Percentiles rank a stretch among this genome's conserved stretches.
phyloP scores from a whole-genome alignment of 2,113 vertebrate species.

The Canis aureus region DNA sequence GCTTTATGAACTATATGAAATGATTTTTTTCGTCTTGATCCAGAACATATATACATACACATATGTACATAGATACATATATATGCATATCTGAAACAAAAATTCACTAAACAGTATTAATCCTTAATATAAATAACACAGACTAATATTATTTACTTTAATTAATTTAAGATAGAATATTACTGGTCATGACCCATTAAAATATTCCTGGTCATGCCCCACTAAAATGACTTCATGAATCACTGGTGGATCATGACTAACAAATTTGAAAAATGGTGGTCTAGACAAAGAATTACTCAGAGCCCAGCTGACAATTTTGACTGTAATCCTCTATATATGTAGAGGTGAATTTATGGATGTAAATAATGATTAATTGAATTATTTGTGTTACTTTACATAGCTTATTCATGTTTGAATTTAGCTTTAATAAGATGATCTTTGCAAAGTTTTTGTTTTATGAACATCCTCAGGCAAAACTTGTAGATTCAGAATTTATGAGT shows the following conservation, averaged over 20 bases:
- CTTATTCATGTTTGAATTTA: slow-evolving; percentile 40
- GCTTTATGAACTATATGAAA: not conserved
- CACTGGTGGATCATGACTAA: not conserved
- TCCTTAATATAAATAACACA: not conserved
- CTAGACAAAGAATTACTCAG: not conserved
- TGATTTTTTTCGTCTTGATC: not conserved
- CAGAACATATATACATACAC: not conserved
- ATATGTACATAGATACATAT: not conserved
- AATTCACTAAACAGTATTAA: not conserved
- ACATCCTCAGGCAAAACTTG: slow-evolving; percentile 12
- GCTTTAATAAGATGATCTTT: not conserved
- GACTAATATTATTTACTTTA: not conserved
- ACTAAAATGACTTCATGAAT: slow-evolving; percentile 20
- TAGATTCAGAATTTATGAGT: slow-evolving; percentile 45
- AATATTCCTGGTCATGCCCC: not conserved
- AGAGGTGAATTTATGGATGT: not conserved
- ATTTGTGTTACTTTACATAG: slow-evolving; percentile 1
- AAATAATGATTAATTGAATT: slow-evolving; percentile 21
- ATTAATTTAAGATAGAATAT: slow-evolving; percentile 18
- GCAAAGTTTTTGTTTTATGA: slow-evolving; percentile 38
- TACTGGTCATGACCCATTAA: not conserved
- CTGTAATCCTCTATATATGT: not conserved
- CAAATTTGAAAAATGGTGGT: slow-evolving; percentile 7
- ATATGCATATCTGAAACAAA: not conserved
- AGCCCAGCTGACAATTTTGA: not conserved